Percentiles rank a stretch among this genome's conserved stretches.
Evolutionary conservation across 2,113 vertebrate species (phyloP).

Genomic region (Serilophus lunatus): DNA sequence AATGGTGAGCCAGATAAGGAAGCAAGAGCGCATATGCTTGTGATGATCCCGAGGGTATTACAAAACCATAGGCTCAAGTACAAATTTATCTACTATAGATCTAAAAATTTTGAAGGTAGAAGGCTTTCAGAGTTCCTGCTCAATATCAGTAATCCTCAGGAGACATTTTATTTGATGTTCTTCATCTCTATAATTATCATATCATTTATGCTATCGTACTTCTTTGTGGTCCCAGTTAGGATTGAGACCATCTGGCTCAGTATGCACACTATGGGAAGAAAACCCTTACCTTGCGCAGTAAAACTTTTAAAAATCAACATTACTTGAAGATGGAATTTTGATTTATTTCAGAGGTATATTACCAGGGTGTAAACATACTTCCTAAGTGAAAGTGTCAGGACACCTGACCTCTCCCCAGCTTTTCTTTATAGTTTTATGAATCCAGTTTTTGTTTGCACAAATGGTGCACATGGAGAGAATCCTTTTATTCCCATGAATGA

Average conservation of each 20-base stretch:
- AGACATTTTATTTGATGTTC: background rate
- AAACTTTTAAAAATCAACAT: background rate
- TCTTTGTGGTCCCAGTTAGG: background rate
- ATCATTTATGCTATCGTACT: background rate
- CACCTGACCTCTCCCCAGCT: background rate
- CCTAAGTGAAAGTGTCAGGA: background rate
- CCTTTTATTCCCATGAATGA: slow-evolving; percentile 17
- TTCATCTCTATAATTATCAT: background rate
- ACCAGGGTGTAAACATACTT: background rate
- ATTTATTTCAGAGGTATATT: background rate
- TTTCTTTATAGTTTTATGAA: background rate
- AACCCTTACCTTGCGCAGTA: background rate
- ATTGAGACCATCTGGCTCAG: background rate
- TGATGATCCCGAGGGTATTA: background rate
- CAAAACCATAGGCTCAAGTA: background rate
- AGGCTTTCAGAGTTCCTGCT: background rate
- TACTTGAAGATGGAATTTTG: background rate
- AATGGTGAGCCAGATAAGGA: background rate
- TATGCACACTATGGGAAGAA: background rate
- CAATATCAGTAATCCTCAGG: background rate
- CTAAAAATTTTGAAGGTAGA: background rate
- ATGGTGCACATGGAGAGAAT: background rate
- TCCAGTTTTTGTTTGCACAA: slow-evolving; percentile 25
- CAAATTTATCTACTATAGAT: background rate
- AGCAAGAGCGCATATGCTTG: background rate